Conservation (phyloP, 2,888 invertebrate species). For the Caenorhabditis sulstoni region DNA sequence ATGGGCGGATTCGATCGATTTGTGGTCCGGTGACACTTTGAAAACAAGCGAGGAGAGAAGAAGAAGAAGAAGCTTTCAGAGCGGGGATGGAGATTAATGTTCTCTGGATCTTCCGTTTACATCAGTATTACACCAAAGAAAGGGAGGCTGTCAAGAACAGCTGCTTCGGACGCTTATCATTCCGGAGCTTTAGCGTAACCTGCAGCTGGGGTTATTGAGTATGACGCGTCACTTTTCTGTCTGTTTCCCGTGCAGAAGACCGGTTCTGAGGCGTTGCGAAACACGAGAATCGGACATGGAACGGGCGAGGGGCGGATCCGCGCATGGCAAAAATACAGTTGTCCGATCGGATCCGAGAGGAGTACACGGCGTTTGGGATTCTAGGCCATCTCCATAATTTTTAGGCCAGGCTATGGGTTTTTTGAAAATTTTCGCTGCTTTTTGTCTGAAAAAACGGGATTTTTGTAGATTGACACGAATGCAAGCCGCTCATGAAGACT, state of each 20-base stretch:
- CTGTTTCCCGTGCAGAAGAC: constrained; percentile 37
- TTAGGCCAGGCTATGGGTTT: no score
- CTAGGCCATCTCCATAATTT: constrained; percentile 7
- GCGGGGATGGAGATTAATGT: background rate
- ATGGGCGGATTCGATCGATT: constrained; percentile 30
- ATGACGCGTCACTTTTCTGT: constrained; percentile 47
- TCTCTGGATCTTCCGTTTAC: background rate
- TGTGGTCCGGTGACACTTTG: constrained; percentile 34
- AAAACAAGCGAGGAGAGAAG: background rate
- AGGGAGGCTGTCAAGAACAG: no score
- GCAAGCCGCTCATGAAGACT: constrained; percentile 44
- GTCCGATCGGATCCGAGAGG: constrained; percentile 42
- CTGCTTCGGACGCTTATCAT: constrained; percentile 5
- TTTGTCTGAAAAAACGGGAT: no score
- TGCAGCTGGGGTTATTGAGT: constrained; percentile 32
- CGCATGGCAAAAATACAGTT: constrained; percentile 14
- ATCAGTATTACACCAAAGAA: no score
- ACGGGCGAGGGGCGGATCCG: constrained; percentile 11
- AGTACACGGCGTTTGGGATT: constrained; percentile 12
- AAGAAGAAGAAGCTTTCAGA: background rate
- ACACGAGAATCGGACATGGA: constrained; percentile 52
- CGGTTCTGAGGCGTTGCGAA: constrained; percentile 44
- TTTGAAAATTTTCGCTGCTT: background rate
- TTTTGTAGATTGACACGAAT: constrained; percentile 8
- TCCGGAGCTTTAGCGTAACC: constrained; percentile 16